phyloP scores from a whole-genome alignment of 2,113 vertebrate genomes.

The Piaya cayana region DNA sequence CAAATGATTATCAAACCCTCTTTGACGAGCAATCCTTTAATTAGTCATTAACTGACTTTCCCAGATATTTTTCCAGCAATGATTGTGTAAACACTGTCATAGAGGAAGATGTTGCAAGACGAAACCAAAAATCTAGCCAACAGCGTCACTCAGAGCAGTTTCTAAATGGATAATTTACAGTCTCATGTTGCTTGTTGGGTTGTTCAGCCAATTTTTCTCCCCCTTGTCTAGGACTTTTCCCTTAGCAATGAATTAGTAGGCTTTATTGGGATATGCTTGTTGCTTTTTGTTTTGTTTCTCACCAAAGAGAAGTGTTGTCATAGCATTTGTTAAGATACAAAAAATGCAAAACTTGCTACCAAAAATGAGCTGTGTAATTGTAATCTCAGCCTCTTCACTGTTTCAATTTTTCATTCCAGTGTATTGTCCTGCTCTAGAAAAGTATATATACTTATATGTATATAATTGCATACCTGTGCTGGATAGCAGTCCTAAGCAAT shows the following conservation, averaged over 20 bases:
- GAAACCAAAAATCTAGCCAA: background rate
- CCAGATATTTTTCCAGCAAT: background rate
- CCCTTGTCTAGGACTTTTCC: background rate
- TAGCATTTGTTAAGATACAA: background rate
- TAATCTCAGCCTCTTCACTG: background rate
- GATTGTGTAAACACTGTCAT: background rate
- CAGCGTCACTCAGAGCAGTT: background rate
- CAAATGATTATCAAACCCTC: background rate
- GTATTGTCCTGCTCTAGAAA: background rate
- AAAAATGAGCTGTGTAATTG: background rate
- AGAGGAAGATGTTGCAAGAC: background rate
- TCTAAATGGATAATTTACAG: background rate
- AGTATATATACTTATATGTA: fast-evolving
- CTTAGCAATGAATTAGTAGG: background rate
- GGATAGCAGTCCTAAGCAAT: background rate
- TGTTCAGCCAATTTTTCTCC: background rate
- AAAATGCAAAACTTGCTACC: background rate
- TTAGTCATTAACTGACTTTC: conserved; percentile 13
- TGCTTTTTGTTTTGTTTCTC: background rate
- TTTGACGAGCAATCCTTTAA: conserved; percentile 4
- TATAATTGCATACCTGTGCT: background rate
- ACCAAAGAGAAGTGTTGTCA: background rate
- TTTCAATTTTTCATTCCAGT: background rate
- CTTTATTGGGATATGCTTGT: background rate
- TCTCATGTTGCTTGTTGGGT: background rate